Base-by-base conservation (phyloP, 2,888 invertebrate genomes). In the Meandrusa payeni region DNA sequence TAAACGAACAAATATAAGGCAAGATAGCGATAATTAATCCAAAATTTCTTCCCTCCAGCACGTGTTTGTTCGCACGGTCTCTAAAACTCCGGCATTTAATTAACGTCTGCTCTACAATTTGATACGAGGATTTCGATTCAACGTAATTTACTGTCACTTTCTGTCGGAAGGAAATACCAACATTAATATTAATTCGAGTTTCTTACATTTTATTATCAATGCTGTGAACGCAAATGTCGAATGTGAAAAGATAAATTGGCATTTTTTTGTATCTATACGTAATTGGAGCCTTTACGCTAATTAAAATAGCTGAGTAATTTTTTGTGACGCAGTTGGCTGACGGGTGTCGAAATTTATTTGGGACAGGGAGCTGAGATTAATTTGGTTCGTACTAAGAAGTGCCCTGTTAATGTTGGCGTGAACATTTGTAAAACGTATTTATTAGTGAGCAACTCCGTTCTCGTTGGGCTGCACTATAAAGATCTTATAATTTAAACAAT, bases 271-370 rank as follows among this genome's bases (percentile, higher is more conserved):
- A 72, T 64, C 63, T 59, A 48, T 52, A 60, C 64, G 66, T 69
- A 67, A 74, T 69, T 59, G 58, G 67, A 76, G 76, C 69, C 73
- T 75, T 75, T 68, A 81, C 80, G 76, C 79, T 76, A 86, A 85
- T 86, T 86, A 87, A 86, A 85, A 86, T 86, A 81, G 78, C 72
- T 81, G 62, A 69, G 73, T 62, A 64, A 67, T 68, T 82, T 83
- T 85, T 85, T 86, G 75, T 77, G 58, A 61, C 61, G 50, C 64
- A 56, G 58, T 60, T 49, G 62, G 57, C 69, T 68, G 78, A 77
- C 79, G 77, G 76, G 76, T 76, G 68, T 68, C 69, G 70, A 67
- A 69, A 66, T 74, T 65, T 76, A 77, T 80, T 79, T 76, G 64
- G 77, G 74, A 64, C 74, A 74, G 64, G n/a, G 64, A 68, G 65